Evolutionary conservation across 1,140 invertebrate species (phyloP).

Genomic region (Sycophaga agraensis): DNA sequence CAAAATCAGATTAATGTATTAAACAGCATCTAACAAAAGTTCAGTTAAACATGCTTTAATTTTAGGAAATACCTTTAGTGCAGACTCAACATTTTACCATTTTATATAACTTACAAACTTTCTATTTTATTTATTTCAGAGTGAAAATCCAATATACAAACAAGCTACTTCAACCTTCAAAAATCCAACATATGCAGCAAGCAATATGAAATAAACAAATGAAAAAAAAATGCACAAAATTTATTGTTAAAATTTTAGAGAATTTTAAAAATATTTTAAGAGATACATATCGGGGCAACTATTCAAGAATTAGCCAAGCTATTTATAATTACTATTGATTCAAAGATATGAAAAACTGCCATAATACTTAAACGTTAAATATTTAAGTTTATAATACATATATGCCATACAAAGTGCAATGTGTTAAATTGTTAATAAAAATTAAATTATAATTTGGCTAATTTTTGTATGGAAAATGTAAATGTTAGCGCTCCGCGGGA

Average conservation of each 20-base stretch:
- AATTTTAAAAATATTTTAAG: constrained; percentile 6
- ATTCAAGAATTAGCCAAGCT: constrained; percentile 13
- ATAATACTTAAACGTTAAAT: constrained; percentile 5
- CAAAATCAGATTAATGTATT: no score
- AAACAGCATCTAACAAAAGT: no score
- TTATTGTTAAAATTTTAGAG: constrained; percentile 15
- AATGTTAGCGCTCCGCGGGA: neutral
- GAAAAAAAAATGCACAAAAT: neutral
- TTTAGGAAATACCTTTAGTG: no score
- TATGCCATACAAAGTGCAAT: no score
- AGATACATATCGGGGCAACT: neutral
- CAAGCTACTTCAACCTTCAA: constrained; percentile 98
- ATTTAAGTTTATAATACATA: neutral
- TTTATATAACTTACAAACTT: no score
- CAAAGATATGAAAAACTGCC: constrained; percentile 6
- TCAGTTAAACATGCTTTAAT: no score
- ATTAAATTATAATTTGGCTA: neutral
- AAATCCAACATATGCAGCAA: constrained; percentile 90
- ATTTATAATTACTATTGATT: neutral
- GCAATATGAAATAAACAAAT: constrained; percentile 14
- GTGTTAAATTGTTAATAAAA: neutral
- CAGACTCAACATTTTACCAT: no score
- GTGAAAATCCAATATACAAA: constrained; percentile 98
- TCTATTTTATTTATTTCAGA: constrained; percentile 60
- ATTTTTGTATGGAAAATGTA: constrained; percentile 13